Percentiles rank a stretch among this genome's conserved stretches.
Evolutionary conservation across 2,888 invertebrate genomes (phyloP).

Genomic region (Drosophila neonasuta): DNA sequence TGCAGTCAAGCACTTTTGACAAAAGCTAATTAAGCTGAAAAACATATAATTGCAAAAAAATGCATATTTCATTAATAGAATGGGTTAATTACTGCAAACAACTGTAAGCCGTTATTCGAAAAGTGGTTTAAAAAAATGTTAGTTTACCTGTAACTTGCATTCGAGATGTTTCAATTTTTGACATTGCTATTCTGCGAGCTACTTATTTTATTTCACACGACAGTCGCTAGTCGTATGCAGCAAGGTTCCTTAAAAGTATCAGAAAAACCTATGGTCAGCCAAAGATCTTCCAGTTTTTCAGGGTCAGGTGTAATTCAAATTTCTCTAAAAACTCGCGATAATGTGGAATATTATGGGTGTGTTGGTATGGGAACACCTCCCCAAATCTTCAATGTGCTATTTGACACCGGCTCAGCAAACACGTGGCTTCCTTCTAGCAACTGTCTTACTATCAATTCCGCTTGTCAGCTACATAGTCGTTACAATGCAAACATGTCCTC

Average conservation of each 20-base stretch:
- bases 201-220: not conserved
- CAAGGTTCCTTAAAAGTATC: not conserved
- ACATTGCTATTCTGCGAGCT: conserved; percentile 3
- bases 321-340: conserved; percentile 34
- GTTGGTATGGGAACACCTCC: conserved; percentile 95
- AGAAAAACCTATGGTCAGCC: not conserved
- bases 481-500: conserved; percentile 93
- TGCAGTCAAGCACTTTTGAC: too few relatives aligned
- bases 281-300: conserved; percentile 1
- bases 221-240: not conserved
- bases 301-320: conserved; percentile 9
- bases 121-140: not conserved
- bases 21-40: not conserved
- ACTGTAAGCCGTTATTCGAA: not conserved
- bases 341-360: conserved; percentile 91
- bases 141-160: conserved; percentile 23
- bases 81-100: not conserved
- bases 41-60: not conserved
- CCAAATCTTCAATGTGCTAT: conserved; percentile 95
- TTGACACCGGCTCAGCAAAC: conserved; percentile 99
- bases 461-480: conserved; percentile 96
- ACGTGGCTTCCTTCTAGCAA: conserved; percentile 98
- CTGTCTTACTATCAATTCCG: conserved; percentile 94
- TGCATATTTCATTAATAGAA: not conserved
- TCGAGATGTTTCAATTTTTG: conserved; percentile 40